phyloP scores from a whole-genome alignment of 1,140 invertebrate genomes.

The Solen grandis region DNA sequence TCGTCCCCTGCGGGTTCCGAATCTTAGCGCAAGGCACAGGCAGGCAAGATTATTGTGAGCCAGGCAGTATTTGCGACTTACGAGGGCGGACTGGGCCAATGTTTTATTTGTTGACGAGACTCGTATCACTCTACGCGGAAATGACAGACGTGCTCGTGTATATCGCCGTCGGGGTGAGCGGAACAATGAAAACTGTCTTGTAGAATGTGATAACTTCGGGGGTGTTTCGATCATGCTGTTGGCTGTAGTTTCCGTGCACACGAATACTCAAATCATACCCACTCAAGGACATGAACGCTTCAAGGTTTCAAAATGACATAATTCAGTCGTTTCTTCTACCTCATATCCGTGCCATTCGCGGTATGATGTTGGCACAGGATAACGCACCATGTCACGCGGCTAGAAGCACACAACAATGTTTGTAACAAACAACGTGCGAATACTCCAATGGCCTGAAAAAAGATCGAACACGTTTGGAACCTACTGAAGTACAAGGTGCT shows the following conservation, averaged over 20 bases:
- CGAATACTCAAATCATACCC: background rate
- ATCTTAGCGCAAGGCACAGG: background rate
- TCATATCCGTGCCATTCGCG: no score
- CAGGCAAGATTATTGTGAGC: slow-evolving; percentile 11
- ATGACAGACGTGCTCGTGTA: background rate
- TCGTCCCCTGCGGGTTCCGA: background rate
- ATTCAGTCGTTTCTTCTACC: slow-evolving; percentile 13
- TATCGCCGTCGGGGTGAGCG: slow-evolving; percentile 23
- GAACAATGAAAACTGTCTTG: background rate
- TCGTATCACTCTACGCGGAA: background rate
- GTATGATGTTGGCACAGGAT: no score
- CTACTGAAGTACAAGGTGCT: slow-evolving; percentile 4
- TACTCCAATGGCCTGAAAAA: slow-evolving; percentile 29
- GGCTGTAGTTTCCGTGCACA: slow-evolving; percentile 29
- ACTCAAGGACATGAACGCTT: slow-evolving; percentile 14
- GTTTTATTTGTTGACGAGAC: slow-evolving; percentile 23
- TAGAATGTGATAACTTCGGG: background rate
- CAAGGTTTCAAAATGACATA: slow-evolving; percentile 15
- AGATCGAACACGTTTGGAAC: slow-evolving; percentile 36
- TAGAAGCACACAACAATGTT: slow-evolving; percentile 14
- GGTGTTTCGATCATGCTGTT: slow-evolving; percentile 26
- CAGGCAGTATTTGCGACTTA: slow-evolving; percentile 12
- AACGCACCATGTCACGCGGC: no score
- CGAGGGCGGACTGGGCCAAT: slow-evolving; percentile 26
- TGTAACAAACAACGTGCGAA: slow-evolving; percentile 1